A percentile compares a stretch with the other conserved stretches of the same genome.
Conservation (phyloP, 2,113 vertebrate genomes). For the Peromyscus californicus region DNA sequence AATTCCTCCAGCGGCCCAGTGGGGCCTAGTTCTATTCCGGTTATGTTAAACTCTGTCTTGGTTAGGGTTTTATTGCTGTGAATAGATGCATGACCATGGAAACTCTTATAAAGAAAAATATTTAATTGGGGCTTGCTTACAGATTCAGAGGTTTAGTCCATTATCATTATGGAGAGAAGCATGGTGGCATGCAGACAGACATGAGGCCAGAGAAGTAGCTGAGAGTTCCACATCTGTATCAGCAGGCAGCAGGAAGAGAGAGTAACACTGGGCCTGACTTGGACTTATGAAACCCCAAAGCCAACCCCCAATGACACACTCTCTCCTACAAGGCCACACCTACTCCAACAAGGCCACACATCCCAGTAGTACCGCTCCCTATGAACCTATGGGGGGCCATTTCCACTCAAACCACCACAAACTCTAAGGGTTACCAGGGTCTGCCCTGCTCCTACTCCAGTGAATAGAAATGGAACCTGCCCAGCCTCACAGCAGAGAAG, state of each 20-base stretch:
- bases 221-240: background rate
- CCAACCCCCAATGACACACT: background rate
- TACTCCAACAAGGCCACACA: background rate
- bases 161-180: background rate
- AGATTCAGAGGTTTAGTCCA: background rate
- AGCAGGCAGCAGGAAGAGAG: background rate
- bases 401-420: background rate
- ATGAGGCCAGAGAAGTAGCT: background rate
- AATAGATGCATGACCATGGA: background rate
- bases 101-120: background rate
- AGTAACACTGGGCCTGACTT: background rate
- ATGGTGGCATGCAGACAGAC: background rate
- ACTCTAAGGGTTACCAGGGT: background rate
- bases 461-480: background rate
- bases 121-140: background rate
- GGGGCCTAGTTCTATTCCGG: background rate
- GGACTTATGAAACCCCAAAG: background rate
- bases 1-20: background rate
- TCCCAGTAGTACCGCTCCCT: background rate
- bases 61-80: background rate
- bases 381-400: background rate
- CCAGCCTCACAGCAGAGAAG: background rate
- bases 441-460: background rate
- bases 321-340: background rate
- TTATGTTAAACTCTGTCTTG: background rate